A percentile compares a stretch with the other conserved stretches of the same genome.
Conservation (phyloP, 2,888 invertebrate genomes). For the Homarus gammarus region DNA sequence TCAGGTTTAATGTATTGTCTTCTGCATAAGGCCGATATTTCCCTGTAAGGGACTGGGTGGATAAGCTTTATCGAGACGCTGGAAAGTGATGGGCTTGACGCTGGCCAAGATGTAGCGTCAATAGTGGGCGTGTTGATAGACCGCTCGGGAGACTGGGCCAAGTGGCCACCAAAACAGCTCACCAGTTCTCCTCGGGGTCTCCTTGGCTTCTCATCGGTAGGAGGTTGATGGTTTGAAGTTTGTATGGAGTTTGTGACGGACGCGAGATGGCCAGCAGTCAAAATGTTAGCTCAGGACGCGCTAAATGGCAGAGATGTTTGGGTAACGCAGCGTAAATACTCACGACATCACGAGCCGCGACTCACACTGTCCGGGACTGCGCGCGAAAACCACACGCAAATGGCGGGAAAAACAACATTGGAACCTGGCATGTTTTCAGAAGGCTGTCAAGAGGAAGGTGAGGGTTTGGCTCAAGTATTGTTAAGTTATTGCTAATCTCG, state of each 20-base stretch:
- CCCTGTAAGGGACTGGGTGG: not conserved
- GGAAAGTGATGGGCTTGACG: conserved; percentile 61
- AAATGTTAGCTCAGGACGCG: conserved; percentile 71
- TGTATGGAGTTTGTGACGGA: conserved; percentile 66
- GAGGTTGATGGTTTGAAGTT: conserved; percentile 58
- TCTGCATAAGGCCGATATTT: conserved; percentile 44
- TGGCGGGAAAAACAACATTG: conserved; percentile 67
- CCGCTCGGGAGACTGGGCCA: conserved; percentile 48
- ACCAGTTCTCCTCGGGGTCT: conserved; percentile 10
- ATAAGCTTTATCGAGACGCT: conserved; percentile 46
- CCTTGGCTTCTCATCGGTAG: not conserved
- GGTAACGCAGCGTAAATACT: conserved; percentile 65
- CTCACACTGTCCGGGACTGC: conserved; percentile 60
- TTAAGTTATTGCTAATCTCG: conserved; percentile 70
- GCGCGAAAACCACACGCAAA: conserved; percentile 71
- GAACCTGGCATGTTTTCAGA: conserved; percentile 66
- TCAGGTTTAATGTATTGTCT: conserved; percentile 51
- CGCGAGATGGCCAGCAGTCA: conserved; percentile 68
- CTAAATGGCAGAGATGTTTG: conserved; percentile 70
- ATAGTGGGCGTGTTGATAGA: conserved; percentile 69
- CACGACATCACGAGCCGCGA: conserved; percentile 57
- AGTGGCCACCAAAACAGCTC: conserved; percentile 40
- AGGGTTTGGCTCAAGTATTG: conserved; percentile 51
- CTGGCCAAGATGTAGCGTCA: conserved; percentile 62
- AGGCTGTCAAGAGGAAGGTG: conserved; percentile 54